Evolutionary conservation across 2,797 vertebrate genomes (phyloP), one percentile per base, ranked within the genome.

Genomic region (Epinephelus coioides): DNA sequence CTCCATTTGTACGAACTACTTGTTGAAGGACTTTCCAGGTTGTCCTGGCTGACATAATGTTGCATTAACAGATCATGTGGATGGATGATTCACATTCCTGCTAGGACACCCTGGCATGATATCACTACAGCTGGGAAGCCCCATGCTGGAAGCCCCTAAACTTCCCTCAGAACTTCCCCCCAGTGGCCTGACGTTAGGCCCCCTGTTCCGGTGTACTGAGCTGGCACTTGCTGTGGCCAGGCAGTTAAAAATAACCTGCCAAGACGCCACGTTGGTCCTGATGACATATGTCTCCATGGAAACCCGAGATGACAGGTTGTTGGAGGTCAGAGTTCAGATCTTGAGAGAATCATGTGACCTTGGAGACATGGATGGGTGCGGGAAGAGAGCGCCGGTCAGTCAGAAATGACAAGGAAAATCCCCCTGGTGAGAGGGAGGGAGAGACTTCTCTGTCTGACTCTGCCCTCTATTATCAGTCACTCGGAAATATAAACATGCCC

Each of bases 91-190:
- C 85, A 84, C 76, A 92, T 94, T 94, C 86, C 90, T 73, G 69
- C 18, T 43, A 79, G 91, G 88, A 91, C 89, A 89, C 68, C 83
- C 88, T 82, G 89, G 81, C 69, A 73, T 83, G 79, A 69, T 76
- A 84, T 87, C 84, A 85, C 72, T 79, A 46, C 86, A 91, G 81
- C 82, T 88, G 92, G 94, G 93, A 94, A 92, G 90, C 88, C 89
- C 93, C 85, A 19, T 69, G 69, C 80, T 83, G 90, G 88, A 94
- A 92, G 71, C 85, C 92, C 92, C 92, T 80, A 80, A 92, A 91
- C 34, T 54, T 91, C 74, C 76, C 89, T 80, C 73, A 85, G 82
- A 89, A 88, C 57, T 70, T 78, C 85, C 85, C 84, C 76, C 60
- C 40, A 50, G 30, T 73, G 25, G 78, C 44, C 69, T 55, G 63